Evolutionary conservation across 2,888 invertebrate species (phyloP), one percentile per base, ranked within the genome.

Genomic region (Stenurella melanura): DNA sequence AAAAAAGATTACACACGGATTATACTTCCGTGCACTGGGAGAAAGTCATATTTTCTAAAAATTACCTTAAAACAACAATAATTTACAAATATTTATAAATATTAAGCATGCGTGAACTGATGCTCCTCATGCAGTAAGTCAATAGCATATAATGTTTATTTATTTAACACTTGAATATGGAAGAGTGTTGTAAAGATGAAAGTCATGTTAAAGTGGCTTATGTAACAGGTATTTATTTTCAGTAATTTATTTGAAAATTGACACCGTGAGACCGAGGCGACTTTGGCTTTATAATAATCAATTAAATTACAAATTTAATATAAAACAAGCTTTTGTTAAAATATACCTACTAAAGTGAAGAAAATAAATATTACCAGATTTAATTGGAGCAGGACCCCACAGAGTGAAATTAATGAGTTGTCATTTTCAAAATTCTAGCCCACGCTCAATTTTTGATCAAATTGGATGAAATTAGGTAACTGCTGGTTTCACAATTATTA

Each of bases 41-140:
- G 34, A 69, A 57, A 30, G 30, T 30, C n/a, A 17, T 34, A 54
- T 69, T 69, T 69, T 57, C 57, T 69, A 58, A 69, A 69, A 54
- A 34, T 69, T 18, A 19, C 69, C 30, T 57, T 57, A 34, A 57
- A 30, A 26, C 10, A 69, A 18, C 38, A 42, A 56, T 30, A 61
- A 61, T 30, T 9, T 17, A 30, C 26, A 30, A 30, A 61, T 61
- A 30, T 61, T 61, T 61, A n/a, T 19, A 50, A n/a, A 42, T 12
- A 11, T 15, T 50, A 50, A 50, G 12, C 12, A 50, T 50, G 15
- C 15, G n/a, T 50, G 50, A 50, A 50, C 15, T 6, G 6, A n/a
- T n/a, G 50, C 7, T 50, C 50, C 4, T 50, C 50, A 50, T 15
- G n/a, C 6, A 50, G 5, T n/a, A 50, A n/a, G 11, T 42, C 7